Evolutionary conservation across 2,113 vertebrate species (phyloP).

Genomic region (Stercorarius parasiticus): DNA sequence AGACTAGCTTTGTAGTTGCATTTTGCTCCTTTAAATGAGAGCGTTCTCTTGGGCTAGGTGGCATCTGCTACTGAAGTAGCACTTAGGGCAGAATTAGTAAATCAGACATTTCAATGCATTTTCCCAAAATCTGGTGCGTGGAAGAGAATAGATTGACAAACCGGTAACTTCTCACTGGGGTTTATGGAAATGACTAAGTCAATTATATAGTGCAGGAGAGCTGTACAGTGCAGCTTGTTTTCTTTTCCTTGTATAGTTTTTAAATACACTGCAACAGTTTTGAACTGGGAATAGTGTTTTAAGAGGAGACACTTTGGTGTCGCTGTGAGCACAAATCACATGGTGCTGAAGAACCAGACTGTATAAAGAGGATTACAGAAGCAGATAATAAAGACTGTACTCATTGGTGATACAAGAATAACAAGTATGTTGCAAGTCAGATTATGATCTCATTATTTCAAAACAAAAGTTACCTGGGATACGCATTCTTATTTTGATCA

Average conservation of each 20-base stretch:
- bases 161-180: constrained; percentile 11
- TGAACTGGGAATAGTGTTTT: not conserved
- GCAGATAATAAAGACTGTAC: not conserved
- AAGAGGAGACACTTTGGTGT: not conserved
- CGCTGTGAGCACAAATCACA: not conserved
- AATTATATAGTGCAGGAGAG: not conserved
- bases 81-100: constrained; percentile 61
- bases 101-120: constrained; percentile 16
- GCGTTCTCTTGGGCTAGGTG: constrained; percentile 34
- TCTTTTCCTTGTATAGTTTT: constrained; percentile 3
- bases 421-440: constrained; percentile 3
- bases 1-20: not conserved
- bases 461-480: constrained; percentile 9
- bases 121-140: not conserved
- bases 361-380: not conserved
- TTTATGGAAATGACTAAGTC: constrained; percentile 16
- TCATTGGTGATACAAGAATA: not conserved
- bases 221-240: not conserved
- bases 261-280: not conserved
- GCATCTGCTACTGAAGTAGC: constrained; percentile 53
- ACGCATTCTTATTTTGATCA: not conserved
- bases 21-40: constrained; percentile 41
- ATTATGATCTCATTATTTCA: not conserved
- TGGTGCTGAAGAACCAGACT: not conserved
- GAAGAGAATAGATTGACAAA: constrained; percentile 9